These are phyloP conservation scores for Chydorus sphaericus DNA, from an alignment of 2,888 invertebrate species.

Conservation along the genomic window DNA sequence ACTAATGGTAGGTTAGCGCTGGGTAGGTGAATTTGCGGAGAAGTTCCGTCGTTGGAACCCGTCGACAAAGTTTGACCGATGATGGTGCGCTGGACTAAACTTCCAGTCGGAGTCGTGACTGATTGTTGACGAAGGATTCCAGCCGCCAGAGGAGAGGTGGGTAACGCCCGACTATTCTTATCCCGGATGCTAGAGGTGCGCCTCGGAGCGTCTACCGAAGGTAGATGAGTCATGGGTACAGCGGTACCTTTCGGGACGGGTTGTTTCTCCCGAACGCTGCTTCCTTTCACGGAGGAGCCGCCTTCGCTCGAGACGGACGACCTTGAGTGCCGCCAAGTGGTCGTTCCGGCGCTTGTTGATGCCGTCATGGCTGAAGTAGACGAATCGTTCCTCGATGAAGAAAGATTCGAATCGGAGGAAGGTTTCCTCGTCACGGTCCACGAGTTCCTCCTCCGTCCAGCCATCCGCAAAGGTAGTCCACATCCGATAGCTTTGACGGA, in stretches of 20 bases:
- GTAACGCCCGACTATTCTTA: conserved; percentile 1
- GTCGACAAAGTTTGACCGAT: neutral
- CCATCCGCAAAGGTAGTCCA: conserved; percentile 62
- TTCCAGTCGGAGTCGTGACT: conserved; percentile 11
- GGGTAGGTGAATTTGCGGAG: conserved; percentile 17
- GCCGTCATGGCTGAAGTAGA: conserved; percentile 78
- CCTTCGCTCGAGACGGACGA: conserved; percentile 55
- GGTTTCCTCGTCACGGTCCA: conserved; percentile 85
- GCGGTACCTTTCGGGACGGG: no score
- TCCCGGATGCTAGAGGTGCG: conserved; percentile 9
- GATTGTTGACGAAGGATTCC: conserved; percentile 14
- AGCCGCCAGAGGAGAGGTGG: conserved; percentile 15
- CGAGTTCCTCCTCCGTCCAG: conserved; percentile 53
- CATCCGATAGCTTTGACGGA: conserved; percentile 40
- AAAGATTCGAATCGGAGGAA: conserved; percentile 79
- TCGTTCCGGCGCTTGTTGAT: conserved; percentile 47
- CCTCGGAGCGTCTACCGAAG: neutral
- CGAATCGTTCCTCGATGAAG: conserved; percentile 79
- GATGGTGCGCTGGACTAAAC: conserved; percentile 13
- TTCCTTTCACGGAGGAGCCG: conserved; percentile 17
- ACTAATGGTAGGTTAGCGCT: conserved; percentile 15
- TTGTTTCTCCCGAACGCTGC: no score
- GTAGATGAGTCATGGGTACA: neutral
- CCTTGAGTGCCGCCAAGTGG: conserved; percentile 70
- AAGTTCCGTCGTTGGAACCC: neutral